Conservation (phyloP, 2,888 invertebrate species). For the Campoletis raptor region DNA sequence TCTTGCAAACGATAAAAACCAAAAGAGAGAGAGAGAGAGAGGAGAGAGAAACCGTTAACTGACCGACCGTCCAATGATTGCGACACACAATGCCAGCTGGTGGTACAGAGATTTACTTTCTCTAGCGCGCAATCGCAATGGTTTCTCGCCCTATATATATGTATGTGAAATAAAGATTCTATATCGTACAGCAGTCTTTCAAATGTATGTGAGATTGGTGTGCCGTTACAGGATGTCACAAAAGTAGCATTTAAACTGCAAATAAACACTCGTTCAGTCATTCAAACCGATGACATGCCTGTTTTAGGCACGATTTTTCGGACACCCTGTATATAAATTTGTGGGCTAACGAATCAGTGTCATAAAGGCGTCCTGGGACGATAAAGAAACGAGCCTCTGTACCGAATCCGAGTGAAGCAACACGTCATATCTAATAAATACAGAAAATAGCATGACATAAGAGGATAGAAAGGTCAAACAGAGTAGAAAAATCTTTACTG, state of each 20-base stretch:
- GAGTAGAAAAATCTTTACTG: constrained; percentile 22
- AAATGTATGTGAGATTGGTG: not conserved
- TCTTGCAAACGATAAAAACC: not conserved
- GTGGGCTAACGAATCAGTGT: constrained; percentile 16
- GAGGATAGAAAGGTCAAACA: constrained; percentile 41
- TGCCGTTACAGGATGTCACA: not conserved
- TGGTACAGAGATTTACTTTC: constrained; percentile 75
- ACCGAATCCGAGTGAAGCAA: constrained; percentile 33
- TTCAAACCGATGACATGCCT: not conserved
- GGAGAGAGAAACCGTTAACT: constrained; percentile 69
- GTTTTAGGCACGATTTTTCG: not conserved
- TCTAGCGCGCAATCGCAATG: constrained; percentile 69
- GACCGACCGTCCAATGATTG: constrained; percentile 72
- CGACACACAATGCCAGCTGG: constrained; percentile 75
- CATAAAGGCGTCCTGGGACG: constrained; percentile 5
- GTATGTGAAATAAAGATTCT: not conserved
- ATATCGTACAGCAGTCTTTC: not conserved
- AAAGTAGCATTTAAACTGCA: not conserved
- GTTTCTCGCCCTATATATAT: constrained; percentile 37
- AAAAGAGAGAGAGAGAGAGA: constrained; percentile 8
- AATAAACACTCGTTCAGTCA: not conserved
- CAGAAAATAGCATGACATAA: constrained; percentile 22
- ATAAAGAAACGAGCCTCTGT: constrained; percentile 41
- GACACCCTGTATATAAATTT: not conserved
- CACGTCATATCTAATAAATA: constrained; percentile 46